Percentiles rank a stretch among this genome's conserved stretches.
These are phyloP conservation scores for Rhinopithecus roxellana DNA, from an alignment of 2,113 vertebrate genomes.

Conservation along the genomic window DNA sequence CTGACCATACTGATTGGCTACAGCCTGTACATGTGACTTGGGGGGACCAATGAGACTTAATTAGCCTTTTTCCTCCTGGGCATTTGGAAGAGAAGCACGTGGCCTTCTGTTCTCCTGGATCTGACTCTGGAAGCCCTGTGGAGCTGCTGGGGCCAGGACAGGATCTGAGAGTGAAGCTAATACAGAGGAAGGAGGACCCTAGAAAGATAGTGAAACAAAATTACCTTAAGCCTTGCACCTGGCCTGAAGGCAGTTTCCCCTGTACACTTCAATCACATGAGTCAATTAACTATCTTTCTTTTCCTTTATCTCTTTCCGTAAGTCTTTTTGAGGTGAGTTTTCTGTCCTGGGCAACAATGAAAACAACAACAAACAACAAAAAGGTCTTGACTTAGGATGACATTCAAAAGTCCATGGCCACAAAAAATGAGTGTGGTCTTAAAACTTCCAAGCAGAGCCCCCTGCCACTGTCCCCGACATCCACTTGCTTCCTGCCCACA, in stretches of 20 bases:
- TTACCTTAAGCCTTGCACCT: neutral
- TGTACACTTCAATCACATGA: accelerated
- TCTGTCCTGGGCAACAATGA: neutral
- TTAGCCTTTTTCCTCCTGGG: accelerated
- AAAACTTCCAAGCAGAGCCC: accelerated
- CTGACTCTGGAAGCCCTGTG: accelerated
- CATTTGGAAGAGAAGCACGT: accelerated
- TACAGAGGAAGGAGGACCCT: neutral
- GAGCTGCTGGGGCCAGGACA: neutral
- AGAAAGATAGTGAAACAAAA: neutral
- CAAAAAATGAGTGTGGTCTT: neutral
- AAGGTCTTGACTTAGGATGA: neutral
- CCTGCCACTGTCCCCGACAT: accelerated
- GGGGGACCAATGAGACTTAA: neutral
- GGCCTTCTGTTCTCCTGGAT: neutral
- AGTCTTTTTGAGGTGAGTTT: neutral
- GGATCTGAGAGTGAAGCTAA: neutral
- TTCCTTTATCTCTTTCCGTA: neutral
- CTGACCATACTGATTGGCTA: neutral
- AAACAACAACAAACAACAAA: too few species aligned
- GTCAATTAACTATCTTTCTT: neutral
- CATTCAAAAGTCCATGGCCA: accelerated
- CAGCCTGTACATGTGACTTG: neutral
- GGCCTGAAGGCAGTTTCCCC: neutral
- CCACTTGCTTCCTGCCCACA: neutral